These are phyloP conservation scores for Prionailurus bengalensis DNA, from an alignment of 2,113 vertebrate species.

Conservation along the genomic window DNA sequence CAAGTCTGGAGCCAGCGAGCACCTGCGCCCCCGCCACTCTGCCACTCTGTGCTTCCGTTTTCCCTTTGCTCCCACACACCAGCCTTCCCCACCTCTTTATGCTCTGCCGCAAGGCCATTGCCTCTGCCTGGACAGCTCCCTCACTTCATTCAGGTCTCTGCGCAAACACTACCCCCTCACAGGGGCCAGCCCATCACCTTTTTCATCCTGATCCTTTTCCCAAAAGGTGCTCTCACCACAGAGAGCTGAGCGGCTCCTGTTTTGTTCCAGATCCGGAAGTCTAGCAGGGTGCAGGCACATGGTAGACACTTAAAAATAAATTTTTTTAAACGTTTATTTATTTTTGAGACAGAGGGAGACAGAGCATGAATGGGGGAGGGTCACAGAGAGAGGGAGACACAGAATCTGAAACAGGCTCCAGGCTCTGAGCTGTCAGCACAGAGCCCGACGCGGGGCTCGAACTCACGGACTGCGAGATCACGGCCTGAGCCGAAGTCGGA, in stretches of 20 bases:
- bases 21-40: too few relatives aligned
- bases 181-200: too few relatives aligned
- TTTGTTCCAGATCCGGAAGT: not conserved
- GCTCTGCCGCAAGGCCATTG: not conserved
- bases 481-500: too few relatives aligned
- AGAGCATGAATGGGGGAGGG: too few relatives aligned
- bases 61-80: not conserved
- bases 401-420: too few relatives aligned
- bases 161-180: not conserved
- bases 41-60: not conserved
- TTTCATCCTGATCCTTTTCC: not conserved
- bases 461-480: too few relatives aligned
- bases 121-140: not conserved
- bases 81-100: fast-evolving
- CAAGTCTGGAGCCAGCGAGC: not conserved
- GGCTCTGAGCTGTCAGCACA: too few relatives aligned
- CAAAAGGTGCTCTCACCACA: not conserved
- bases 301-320: not conserved
- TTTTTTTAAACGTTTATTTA: too few relatives aligned
- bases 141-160: not conserved
- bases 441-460: too few relatives aligned
- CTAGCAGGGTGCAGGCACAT: not conserved
- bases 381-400: too few relatives aligned
- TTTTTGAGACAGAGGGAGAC: too few relatives aligned
- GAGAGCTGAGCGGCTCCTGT: not conserved